These are phyloP conservation scores for Himalopsyche kuldschensis DNA, from an alignment of 2,888 invertebrate species.

Conservation along the genomic window DNA sequence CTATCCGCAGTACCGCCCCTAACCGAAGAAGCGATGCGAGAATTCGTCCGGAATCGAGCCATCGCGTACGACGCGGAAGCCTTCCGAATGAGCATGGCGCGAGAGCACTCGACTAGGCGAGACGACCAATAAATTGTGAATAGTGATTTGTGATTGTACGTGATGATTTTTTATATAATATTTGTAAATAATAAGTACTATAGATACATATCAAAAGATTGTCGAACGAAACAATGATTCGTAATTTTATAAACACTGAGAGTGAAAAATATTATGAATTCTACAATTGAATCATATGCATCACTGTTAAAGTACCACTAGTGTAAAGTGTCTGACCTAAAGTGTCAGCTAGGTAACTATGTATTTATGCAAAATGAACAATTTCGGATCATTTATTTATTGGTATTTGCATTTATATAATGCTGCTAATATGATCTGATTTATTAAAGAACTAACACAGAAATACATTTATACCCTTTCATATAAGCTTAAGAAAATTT, in stretches of 20 bases:
- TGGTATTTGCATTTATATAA: not conserved
- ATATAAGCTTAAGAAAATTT: not conserved
- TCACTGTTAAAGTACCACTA: not conserved
- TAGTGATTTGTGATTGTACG: slow-evolving; percentile 14
- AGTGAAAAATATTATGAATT: not conserved
- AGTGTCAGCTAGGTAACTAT: not conserved
- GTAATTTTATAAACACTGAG: not conserved
- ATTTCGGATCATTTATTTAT: not conserved
- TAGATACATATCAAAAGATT: slow-evolving; percentile 20
- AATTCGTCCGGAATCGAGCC: not conserved
- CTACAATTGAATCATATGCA: not conserved
- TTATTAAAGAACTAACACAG: not conserved
- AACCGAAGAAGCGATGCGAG: slow-evolving; percentile 9
- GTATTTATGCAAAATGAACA: not conserved
- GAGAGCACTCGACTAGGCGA: not conserved
- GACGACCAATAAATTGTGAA: slow-evolving; percentile 2
- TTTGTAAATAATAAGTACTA: slow-evolving; percentile 23
- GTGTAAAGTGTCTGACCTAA: not conserved
- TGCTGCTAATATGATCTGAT: not conserved
- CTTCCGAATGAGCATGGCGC: not conserved
- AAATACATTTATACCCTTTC: not conserved
- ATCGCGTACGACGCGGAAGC: not conserved
- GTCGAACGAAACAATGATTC: not conserved
- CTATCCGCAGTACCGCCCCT: slow-evolving; percentile 44
- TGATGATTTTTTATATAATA: slow-evolving; percentile 6